phyloP scores from a whole-genome alignment of 2,113 vertebrate species.

The Vombatus ursinus region DNA sequence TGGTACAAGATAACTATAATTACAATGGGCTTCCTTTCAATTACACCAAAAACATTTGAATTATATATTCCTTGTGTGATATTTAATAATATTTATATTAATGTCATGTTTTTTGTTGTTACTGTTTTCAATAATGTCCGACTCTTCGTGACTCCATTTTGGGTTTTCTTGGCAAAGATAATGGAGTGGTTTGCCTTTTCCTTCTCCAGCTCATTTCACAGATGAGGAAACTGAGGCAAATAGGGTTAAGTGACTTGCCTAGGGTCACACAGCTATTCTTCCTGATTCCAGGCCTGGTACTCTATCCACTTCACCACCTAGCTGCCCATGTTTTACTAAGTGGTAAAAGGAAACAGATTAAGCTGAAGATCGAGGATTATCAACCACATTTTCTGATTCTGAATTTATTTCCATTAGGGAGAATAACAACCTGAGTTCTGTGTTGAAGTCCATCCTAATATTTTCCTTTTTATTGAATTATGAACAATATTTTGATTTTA shows the following conservation, averaged over 20 bases:
- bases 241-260: too few relatives aligned
- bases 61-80: not conserved
- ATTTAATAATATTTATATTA: not conserved
- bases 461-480: not conserved
- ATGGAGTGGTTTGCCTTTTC: too few relatives aligned
- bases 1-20: too few relatives aligned
- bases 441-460: not conserved
- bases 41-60: not conserved
- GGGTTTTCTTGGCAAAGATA: too few relatives aligned
- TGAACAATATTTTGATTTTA: slow-evolving; percentile 5
- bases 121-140: too few relatives aligned
- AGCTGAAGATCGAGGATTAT: slow-evolving; percentile 20
- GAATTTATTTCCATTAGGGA: not conserved
- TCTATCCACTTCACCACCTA: slow-evolving; percentile 23
- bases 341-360: not conserved
- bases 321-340: slow-evolving; percentile 5
- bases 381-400: not conserved
- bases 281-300: too few relatives aligned
- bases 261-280: too few relatives aligned
- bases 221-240: too few relatives aligned
- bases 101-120: not conserved
- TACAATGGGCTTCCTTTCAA: too few relatives aligned
- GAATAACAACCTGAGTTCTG: not conserved
- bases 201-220: too few relatives aligned
- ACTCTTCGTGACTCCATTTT: too few relatives aligned